These are phyloP conservation scores for Vannuccia rotundouncinata DNA, from an alignment of 2,888 invertebrate genomes.

Conservation along the genomic window DNA sequence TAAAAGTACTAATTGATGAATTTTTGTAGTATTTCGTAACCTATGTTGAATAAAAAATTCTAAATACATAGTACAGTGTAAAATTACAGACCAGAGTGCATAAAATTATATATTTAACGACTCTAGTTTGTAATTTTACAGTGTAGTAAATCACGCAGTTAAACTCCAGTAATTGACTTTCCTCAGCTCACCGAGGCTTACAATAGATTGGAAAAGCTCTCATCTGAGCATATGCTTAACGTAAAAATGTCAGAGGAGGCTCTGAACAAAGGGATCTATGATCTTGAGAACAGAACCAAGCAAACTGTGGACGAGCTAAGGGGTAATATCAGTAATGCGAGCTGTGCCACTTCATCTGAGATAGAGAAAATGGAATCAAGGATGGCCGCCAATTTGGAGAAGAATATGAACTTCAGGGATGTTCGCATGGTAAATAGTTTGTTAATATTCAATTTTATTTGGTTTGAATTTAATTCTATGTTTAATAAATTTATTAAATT, in stretches of 20 bases:
- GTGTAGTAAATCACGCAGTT: too few relatives aligned
- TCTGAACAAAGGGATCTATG: constrained; percentile 47
- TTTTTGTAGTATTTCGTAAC: too few relatives aligned
- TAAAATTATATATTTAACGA: too few relatives aligned
- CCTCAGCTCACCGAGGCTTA: constrained; percentile 37
- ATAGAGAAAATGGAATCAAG: constrained; percentile 51
- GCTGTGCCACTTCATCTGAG: constrained; percentile 46
- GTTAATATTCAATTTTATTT: too few relatives aligned
- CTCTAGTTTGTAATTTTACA: too few relatives aligned
- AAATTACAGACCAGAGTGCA: too few relatives aligned
- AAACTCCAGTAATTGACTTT: too few relatives aligned
- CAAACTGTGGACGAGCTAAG: constrained; percentile 49
- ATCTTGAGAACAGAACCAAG: constrained; percentile 48
- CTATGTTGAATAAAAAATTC: too few relatives aligned
- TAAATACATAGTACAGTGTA: too few relatives aligned
- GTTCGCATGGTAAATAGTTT: constrained; percentile 28
- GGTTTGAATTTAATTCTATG: too few relatives aligned
- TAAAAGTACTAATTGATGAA: too few relatives aligned
- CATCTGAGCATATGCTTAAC: constrained; percentile 45
- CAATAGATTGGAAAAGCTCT: constrained; percentile 43
- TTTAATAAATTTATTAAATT: too few relatives aligned
- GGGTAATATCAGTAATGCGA: constrained; percentile 44
- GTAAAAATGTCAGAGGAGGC: constrained; percentile 49
- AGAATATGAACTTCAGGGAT: constrained; percentile 20
- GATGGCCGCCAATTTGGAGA: constrained; percentile 46